Evolutionary conservation across 1,140 invertebrate species (phyloP).

Genomic region (Drosophila baimaii): DNA sequence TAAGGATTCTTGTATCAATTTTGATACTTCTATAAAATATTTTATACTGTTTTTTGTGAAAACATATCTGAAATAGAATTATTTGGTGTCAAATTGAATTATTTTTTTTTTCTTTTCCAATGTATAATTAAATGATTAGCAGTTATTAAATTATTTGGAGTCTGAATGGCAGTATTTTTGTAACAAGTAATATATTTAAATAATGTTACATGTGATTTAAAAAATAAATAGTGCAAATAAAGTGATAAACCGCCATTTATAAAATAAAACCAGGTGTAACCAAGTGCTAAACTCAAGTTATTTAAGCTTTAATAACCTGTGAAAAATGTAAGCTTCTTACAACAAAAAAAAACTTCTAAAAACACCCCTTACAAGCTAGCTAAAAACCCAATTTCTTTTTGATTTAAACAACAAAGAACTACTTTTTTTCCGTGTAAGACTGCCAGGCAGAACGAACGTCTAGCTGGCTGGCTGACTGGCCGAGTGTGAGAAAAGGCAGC

Average conservation of each 20-base stretch:
- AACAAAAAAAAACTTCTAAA: background rate
- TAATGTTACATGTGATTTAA: no score
- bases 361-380: background rate
- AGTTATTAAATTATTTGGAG: background rate
- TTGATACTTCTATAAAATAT: no score
- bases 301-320: background rate
- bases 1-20: no score
- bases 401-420: background rate
- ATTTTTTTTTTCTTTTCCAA: no score
- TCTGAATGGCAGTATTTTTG: background rate
- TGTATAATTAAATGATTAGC: no score
- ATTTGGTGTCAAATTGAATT: no score
- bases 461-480: conserved; percentile 7
- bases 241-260: background rate
- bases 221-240: background rate
- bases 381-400: background rate
- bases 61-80: no score
- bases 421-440: conserved; percentile 29
- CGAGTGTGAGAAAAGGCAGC: conserved; percentile 42
- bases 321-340: no score
- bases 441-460: conserved; percentile 6
- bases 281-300: background rate
- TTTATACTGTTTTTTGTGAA: no score
- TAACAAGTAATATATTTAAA: background rate
- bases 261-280: background rate